Percentiles rank a stretch among this genome's conserved stretches.
These are phyloP conservation scores for Anarhynchus alexandrinus DNA, from an alignment of 2,113 vertebrate genomes.

Conservation along the genomic window DNA sequence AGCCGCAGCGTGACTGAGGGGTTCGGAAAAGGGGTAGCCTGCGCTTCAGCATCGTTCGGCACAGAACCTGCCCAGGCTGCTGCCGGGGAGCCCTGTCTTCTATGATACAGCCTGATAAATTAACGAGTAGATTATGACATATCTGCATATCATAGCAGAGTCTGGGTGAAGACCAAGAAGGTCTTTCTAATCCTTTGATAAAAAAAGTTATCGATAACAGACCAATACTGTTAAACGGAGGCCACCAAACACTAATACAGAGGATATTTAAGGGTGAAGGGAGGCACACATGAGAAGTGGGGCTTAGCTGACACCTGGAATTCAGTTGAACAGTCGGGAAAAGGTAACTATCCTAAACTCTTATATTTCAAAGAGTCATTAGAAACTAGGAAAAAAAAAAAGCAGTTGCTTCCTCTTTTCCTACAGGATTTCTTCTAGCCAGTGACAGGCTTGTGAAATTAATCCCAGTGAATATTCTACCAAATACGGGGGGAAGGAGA, in stretches of 20 bases:
- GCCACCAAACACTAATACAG: background rate
- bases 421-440: background rate
- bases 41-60: fast-evolving
- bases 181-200: background rate
- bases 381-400: background rate
- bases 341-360: background rate
- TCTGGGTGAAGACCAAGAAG: background rate
- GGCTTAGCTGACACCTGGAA: background rate
- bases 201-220: background rate
- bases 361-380: background rate
- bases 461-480: background rate
- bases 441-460: background rate
- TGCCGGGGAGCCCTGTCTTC: background rate
- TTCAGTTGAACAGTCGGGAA: background rate
- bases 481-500: background rate
- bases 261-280: background rate
- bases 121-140: fast-evolving
- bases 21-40: background rate
- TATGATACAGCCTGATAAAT: background rate
- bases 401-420: background rate
- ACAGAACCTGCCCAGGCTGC: background rate
- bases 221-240: background rate
- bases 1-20: background rate
- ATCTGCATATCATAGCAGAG: background rate
- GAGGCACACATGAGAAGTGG: background rate